phyloP scores from a whole-genome alignment of 2,888 invertebrate genomes.

The Agonopterix subpropinquella region DNA sequence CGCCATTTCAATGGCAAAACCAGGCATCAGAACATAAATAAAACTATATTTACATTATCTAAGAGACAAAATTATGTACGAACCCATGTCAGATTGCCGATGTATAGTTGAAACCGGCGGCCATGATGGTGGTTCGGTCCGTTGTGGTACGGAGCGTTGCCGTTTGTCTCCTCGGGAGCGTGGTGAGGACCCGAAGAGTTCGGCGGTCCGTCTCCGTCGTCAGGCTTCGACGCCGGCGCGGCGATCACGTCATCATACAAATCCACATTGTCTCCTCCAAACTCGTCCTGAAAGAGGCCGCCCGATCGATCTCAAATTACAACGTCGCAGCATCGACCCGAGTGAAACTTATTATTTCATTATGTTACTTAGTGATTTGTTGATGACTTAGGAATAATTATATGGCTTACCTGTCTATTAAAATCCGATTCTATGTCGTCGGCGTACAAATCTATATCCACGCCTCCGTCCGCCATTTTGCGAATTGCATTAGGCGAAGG shows the following conservation, averaged over 20 bases:
- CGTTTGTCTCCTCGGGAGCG: slow-evolving; percentile 81
- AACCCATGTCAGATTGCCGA: slow-evolving; percentile 99
- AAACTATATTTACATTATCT: slow-evolving; percentile 51
- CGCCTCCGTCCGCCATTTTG: slow-evolving; percentile 94
- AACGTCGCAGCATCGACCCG: not conserved
- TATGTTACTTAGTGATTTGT: not conserved
- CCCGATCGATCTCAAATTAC: slow-evolving; percentile 15
- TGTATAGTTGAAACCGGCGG: slow-evolving; percentile 93
- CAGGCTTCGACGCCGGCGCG: slow-evolving; percentile 79
- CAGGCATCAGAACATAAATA: slow-evolving; percentile 35
- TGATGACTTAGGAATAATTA: slow-evolving; percentile 23
- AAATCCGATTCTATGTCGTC: slow-evolving; percentile 98
- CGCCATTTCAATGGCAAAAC: slow-evolving; percentile 26
- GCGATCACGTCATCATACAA: slow-evolving; percentile 97
- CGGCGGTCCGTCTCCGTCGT: slow-evolving; percentile 74
- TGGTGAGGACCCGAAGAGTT: slow-evolving; percentile 73
- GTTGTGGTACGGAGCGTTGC: slow-evolving; percentile 80
- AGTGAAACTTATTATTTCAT: not conserved
- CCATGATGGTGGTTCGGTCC: slow-evolving; percentile 84
- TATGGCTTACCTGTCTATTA: slow-evolving; percentile 60
- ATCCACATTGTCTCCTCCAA: slow-evolving; percentile 92
- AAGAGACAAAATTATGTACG: slow-evolving; percentile 67
- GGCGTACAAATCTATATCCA: slow-evolving; percentile 97
- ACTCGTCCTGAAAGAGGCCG: slow-evolving; percentile 80
- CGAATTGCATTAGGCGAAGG: slow-evolving; percentile 23